Conservation (phyloP, 2,888 invertebrate species). For the Leptura quadrifasciata region DNA sequence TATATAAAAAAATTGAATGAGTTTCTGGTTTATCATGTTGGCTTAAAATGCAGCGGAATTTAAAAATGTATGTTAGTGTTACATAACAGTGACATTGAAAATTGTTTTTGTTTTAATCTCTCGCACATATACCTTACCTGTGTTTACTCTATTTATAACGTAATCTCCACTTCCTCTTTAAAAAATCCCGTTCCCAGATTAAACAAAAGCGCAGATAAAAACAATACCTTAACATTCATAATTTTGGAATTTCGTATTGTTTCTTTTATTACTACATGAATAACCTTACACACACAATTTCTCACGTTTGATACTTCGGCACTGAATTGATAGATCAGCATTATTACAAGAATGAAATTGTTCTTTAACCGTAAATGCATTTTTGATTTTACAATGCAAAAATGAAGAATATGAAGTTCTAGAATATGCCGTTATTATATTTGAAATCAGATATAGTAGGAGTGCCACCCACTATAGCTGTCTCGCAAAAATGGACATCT, state of each 20-base stretch:
- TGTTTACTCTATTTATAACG: slow-evolving; percentile 34
- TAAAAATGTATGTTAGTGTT: slow-evolving; percentile 15
- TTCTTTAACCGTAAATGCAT: neutral
- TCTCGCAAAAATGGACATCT: too few relatives aligned
- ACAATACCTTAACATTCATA: slow-evolving; percentile 3
- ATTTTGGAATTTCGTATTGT: slow-evolving; percentile 8
- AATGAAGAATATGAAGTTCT: too few relatives aligned
- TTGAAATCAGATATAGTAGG: too few relatives aligned
- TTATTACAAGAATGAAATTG: neutral
- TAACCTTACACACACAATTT: neutral
- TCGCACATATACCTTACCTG: neutral
- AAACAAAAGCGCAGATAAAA: slow-evolving; percentile 12
- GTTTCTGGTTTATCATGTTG: neutral
- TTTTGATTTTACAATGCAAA: too few relatives aligned
- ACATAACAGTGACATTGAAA: slow-evolving; percentile 32
- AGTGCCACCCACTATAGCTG: too few relatives aligned
- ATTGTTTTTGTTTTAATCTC: slow-evolving; percentile 18
- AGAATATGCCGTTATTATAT: too few relatives aligned
- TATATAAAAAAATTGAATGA: too few relatives aligned
- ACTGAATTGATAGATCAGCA: neutral
- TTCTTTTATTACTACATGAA: slow-evolving; percentile 1
- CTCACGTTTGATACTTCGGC: slow-evolving; percentile 21
- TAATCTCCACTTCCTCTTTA: slow-evolving; percentile 31
- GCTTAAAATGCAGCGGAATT: neutral
- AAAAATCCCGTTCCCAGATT: slow-evolving; percentile 26